These are phyloP conservation scores for Pardosa pseudoannulata DNA, from an alignment of 2,888 invertebrate species.

Conservation along the genomic window DNA sequence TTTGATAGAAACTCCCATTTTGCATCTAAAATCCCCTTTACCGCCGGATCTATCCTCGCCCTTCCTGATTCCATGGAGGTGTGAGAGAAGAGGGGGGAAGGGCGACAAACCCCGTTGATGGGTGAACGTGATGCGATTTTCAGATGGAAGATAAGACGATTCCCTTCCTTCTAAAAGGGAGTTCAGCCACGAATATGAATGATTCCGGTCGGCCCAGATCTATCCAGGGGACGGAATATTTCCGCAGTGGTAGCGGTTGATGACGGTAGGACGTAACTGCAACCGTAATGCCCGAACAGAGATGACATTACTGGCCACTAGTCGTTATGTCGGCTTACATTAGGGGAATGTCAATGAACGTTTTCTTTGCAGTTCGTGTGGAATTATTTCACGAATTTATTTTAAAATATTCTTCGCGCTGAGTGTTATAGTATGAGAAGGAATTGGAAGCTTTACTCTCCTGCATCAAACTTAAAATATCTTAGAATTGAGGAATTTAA, in stretches of 20 bases:
- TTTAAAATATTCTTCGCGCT: too few species aligned
- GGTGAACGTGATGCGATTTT: conserved; percentile 50
- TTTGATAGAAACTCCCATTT: conserved; percentile 14
- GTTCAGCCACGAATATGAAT: conserved; percentile 18
- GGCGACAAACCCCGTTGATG: conserved; percentile 30
- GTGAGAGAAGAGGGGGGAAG: background rate
- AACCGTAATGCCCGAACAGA: conserved; percentile 5
- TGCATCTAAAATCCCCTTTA: conserved; percentile 45
- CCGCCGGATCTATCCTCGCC: background rate
- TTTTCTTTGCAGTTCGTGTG: background rate
- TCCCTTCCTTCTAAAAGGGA: background rate
- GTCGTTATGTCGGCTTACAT: background rate
- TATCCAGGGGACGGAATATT: background rate
- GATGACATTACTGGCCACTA: background rate
- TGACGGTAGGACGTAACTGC: background rate
- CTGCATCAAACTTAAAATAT: too few species aligned
- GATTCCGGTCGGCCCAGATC: conserved; percentile 12
- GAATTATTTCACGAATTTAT: background rate
- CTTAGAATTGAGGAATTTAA: too few species aligned
- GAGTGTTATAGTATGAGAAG: too few species aligned
- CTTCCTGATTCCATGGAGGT: background rate
- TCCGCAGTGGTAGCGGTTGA: background rate
- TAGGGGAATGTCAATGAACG: background rate
- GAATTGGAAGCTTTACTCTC: too few species aligned
- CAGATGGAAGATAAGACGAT: conserved; percentile 45